Conservation (phyloP, 1,140 invertebrate genomes). For the Tetramorium parvispinum region DNA sequence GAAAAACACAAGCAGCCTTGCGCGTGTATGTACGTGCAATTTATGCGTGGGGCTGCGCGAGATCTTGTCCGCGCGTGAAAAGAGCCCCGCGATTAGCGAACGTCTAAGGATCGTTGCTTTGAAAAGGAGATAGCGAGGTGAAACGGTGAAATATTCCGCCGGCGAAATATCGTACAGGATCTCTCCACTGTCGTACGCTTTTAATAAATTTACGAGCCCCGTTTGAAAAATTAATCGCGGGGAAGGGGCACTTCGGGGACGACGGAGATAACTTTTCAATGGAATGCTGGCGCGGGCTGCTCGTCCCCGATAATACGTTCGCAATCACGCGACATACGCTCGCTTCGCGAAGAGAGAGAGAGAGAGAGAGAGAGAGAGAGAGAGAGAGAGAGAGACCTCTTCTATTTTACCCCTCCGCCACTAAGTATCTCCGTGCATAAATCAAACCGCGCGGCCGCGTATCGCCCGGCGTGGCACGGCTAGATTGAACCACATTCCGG, state of each 20-base stretch:
- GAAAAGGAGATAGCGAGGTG: conserved; percentile 1
- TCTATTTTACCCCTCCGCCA: neutral
- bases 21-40: neutral
- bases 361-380: neutral
- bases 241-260: neutral
- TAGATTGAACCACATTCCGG: conserved; percentile 57
- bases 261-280: conserved; percentile 23
- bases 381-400: neutral
- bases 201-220: neutral
- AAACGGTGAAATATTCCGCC: neutral
- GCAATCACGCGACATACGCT: conserved; percentile 28
- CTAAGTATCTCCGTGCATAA: conserved; percentile 50
- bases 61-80: neutral
- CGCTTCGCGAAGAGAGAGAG: too few species aligned
- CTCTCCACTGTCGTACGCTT: neutral
- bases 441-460: conserved; percentile 33
- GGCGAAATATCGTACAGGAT: neutral
- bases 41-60: conserved; percentile 2
- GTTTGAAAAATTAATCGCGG: conserved; percentile 1
- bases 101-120: neutral
- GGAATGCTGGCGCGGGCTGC: neutral
- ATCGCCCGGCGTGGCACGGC: neutral
- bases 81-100: conserved; percentile 14
- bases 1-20: neutral
- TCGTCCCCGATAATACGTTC: conserved; percentile 23